Conservation (phyloP, 2,888 invertebrate species). For the Trichogramma dendrolimi region DNA sequence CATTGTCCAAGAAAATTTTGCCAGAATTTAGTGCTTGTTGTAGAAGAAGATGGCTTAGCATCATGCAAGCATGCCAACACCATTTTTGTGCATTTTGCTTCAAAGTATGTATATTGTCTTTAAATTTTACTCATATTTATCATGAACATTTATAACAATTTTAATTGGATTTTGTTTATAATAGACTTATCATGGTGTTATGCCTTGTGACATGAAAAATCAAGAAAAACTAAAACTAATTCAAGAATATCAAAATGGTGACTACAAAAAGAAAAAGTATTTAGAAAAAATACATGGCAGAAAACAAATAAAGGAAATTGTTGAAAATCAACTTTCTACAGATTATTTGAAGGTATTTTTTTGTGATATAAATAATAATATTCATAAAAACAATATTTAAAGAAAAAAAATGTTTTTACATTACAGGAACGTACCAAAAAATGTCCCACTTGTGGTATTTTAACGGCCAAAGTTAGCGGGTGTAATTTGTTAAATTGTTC, state of each 20-base stretch:
- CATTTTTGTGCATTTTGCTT: slow-evolving; percentile 39
- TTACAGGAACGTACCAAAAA: slow-evolving; percentile 35
- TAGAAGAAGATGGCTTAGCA: slow-evolving; percentile 34
- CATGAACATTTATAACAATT: too few species aligned
- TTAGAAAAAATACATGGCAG: slow-evolving; percentile 37
- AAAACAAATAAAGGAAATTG: slow-evolving; percentile 35
- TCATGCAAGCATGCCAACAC: slow-evolving; percentile 36
- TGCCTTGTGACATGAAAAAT: slow-evolving; percentile 33
- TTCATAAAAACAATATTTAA: background rate
- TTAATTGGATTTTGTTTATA: background rate
- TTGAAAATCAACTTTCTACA: slow-evolving; percentile 34
- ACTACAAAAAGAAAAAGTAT: slow-evolving; percentile 22
- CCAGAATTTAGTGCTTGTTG: slow-evolving; percentile 33
- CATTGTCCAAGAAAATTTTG: slow-evolving; percentile 38
- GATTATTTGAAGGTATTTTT: slow-evolving; percentile 36
- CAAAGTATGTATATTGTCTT: slow-evolving; percentile 33
- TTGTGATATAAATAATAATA: background rate
- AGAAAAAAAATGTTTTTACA: slow-evolving; percentile 3
- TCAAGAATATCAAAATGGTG: slow-evolving; percentile 32
- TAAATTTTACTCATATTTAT: too few species aligned
- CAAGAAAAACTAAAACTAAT: slow-evolving; percentile 30
- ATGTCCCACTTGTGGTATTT: slow-evolving; percentile 37
- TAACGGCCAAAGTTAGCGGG: slow-evolving; percentile 32
- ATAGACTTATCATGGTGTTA: slow-evolving; percentile 39
- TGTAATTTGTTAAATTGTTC: slow-evolving; percentile 38